These are phyloP conservation scores for Paramisgurnus dabryanus DNA, from an alignment of 2,113 vertebrate genomes.

Conservation along the genomic window DNA sequence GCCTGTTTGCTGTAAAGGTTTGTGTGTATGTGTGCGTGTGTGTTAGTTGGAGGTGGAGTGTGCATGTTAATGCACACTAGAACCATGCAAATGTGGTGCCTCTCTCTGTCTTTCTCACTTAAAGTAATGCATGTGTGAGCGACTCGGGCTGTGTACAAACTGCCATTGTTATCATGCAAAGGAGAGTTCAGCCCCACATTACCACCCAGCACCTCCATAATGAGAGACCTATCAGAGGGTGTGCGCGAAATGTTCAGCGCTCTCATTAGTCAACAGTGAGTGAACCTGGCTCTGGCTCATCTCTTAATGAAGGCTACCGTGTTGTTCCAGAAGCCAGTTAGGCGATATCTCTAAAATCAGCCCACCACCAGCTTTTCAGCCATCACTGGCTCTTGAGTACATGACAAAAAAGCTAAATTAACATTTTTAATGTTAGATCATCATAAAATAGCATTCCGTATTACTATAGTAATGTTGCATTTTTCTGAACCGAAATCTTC, in stretches of 20 bases:
- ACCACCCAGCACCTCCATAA: constrained; percentile 52
- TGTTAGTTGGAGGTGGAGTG: not conserved
- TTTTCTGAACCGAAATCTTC: no score
- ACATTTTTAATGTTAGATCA: not conserved
- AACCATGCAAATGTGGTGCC: not conserved
- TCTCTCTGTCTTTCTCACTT: constrained; percentile 20
- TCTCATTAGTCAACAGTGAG: constrained; percentile 49
- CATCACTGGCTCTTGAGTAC: not conserved
- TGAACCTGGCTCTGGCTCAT: constrained; percentile 9
- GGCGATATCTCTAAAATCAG: constrained; percentile 13
- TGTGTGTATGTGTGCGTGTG: constrained; percentile 13
- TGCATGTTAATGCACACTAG: not conserved
- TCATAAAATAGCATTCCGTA: no score
- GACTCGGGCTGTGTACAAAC: constrained; percentile 44
- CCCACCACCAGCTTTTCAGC: constrained; percentile 20
- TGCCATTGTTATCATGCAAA: constrained; percentile 51
- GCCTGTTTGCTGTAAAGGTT: constrained; percentile 37
- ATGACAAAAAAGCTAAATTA: constrained; percentile 10
- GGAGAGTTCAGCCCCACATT: constrained; percentile 39
- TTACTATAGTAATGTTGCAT: no score
- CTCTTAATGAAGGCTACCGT: constrained; percentile 16
- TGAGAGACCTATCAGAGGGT: constrained; percentile 50
- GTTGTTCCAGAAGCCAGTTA: constrained; percentile 23
- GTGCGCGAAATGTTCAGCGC: constrained; percentile 27
- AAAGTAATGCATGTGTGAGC: constrained; percentile 51